These are phyloP conservation scores for Halocynthia aurantium DNA, from an alignment of 23 tunicate genomes.

Conservation along the genomic window DNA sequence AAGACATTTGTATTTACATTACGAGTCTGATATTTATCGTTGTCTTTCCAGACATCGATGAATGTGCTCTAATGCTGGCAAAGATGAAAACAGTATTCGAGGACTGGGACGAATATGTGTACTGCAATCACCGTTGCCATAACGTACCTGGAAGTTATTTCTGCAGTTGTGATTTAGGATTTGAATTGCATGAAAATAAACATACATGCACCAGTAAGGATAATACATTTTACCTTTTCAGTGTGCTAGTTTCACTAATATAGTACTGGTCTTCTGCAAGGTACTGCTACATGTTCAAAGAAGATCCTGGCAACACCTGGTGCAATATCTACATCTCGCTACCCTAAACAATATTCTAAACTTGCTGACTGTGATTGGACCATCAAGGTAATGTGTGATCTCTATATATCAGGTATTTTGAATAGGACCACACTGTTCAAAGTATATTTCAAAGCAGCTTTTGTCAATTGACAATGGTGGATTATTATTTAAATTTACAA, in stretches of 20 bases:
- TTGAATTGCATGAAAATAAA: slow-evolving; percentile 55
- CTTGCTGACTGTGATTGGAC: slow-evolving; percentile 84
- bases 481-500: too few species aligned
- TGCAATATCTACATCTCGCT: slow-evolving; percentile 37
- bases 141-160: slow-evolving; percentile 70
- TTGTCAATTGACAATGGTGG: too few species aligned
- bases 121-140: slow-evolving; percentile 68
- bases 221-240: not conserved
- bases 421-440: too few species aligned
- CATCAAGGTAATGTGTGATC: slow-evolving; percentile 28
- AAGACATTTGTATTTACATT: not conserved
- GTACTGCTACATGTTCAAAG: not conserved
- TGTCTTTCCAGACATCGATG: slow-evolving; percentile 46
- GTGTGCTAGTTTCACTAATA: too few species aligned
- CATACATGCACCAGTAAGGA: slow-evolving; percentile 75
- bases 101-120: slow-evolving; percentile 71
- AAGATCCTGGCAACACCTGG: slow-evolving; percentile 9
- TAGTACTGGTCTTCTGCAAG: too few species aligned
- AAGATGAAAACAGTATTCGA: slow-evolving; percentile 18
- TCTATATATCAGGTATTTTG: too few species aligned
- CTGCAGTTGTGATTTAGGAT: slow-evolving; percentile 73
- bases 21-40: slow-evolving; percentile 1
- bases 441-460: too few species aligned
- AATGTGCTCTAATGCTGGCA: slow-evolving; percentile 46
- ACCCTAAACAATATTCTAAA: slow-evolving; percentile 56